Evolutionary conservation across 2,797 vertebrate genomes (phyloP).

Genomic region (Gambelia wislizenii): DNA sequence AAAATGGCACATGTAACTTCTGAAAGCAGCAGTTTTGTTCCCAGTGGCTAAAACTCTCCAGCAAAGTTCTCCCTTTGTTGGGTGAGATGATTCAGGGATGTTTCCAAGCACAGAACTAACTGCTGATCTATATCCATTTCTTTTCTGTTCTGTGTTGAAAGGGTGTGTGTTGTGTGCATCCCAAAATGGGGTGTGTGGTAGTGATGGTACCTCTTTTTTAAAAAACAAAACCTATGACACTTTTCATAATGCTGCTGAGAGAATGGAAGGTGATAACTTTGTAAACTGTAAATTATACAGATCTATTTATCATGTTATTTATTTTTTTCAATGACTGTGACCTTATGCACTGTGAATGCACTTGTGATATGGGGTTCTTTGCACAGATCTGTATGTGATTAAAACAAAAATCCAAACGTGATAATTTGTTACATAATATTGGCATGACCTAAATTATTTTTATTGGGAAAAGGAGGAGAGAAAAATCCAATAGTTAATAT

Average conservation of each 20-base stretch:
- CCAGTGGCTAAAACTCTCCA: conserved; percentile 43
- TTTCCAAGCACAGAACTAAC: conserved; percentile 42
- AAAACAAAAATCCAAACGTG: conserved; percentile 78
- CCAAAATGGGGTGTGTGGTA: conserved; percentile 12
- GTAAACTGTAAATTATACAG: conserved; percentile 79
- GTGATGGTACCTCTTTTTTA: conserved; percentile 56
- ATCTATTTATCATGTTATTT: conserved; percentile 79
- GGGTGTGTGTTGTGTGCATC: conserved; percentile 49
- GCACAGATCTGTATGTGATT: conserved; percentile 83
- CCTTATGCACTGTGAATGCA: conserved; percentile 99
- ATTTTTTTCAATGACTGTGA: conserved; percentile 90
- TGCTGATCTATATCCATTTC: conserved; percentile 44
- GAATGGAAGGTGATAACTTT: conserved; percentile 73
- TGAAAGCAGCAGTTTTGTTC: conserved; percentile 36
- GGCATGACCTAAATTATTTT: conserved; percentile 80
- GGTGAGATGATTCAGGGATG: conserved; percentile 10
- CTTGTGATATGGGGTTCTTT: conserved; percentile 90
- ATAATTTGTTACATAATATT: conserved; percentile 77
- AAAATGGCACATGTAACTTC: conserved; percentile 40
- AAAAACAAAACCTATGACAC: conserved; percentile 53
- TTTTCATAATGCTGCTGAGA: conserved; percentile 68
- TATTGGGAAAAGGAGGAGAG: conserved; percentile 70
- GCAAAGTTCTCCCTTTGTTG: neutral
- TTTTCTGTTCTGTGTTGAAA: conserved; percentile 17
- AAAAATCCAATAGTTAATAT: conserved; percentile 80